Conservation (phyloP, 1,140 invertebrate genomes). For the Fopius arisanus region DNA sequence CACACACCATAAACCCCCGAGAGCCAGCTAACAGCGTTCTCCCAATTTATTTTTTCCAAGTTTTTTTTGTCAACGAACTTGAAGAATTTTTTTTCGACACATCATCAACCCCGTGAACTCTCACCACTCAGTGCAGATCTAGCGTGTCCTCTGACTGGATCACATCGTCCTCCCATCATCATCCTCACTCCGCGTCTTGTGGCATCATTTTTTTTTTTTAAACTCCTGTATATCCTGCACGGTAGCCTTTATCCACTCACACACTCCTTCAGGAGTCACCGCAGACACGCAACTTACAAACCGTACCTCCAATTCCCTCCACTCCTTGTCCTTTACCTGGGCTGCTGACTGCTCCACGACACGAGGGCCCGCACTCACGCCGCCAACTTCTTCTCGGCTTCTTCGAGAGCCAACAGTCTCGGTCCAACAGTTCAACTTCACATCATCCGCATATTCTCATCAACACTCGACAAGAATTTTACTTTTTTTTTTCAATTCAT, state of each 20-base stretch:
- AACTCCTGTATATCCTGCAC: neutral
- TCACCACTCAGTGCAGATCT: constrained; percentile 39
- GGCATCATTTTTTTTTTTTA: neutral
- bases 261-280: neutral
- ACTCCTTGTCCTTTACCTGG: neutral
- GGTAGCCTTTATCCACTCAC: constrained; percentile 9
- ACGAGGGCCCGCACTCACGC: constrained; percentile 10
- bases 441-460: no score
- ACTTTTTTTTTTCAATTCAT: no score
- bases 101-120: neutral
- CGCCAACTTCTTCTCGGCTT: constrained; percentile 17
- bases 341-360: constrained; percentile 5
- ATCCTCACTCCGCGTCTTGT: constrained; percentile 3
- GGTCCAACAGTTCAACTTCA: neutral
- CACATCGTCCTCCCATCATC: constrained; percentile 40
- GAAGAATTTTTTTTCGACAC: no score
- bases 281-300: neutral
- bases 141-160: constrained; percentile 53
- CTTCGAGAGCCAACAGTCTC: constrained; percentile 11
- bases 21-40: neutral
- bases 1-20: constrained; percentile 9
- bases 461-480: no score
- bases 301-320: neutral
- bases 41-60: neutral
- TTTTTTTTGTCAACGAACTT: no score